A percentile compares a stretch with the other conserved stretches of the same genome.
Conservation (phyloP, 2,888 invertebrate genomes). For the Rhogogaster chlorosoma region DNA sequence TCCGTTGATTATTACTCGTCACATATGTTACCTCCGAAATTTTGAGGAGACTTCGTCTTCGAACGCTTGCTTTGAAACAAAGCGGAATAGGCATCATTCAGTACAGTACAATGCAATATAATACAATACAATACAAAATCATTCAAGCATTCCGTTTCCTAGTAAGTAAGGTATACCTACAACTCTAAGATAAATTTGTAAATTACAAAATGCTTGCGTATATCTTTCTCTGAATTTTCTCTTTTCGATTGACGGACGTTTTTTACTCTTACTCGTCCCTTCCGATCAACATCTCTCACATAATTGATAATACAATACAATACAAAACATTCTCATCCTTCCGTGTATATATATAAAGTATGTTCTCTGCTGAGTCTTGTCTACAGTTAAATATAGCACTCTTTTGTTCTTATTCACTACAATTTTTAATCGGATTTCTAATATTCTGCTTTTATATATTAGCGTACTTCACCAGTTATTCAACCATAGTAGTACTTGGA, state of each 20-base stretch:
- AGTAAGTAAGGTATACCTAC: slow-evolving; percentile 27
- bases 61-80: slow-evolving; percentile 28
- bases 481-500: background rate
- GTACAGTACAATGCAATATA: slow-evolving; percentile 18
- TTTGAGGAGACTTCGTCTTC: background rate
- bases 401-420: slow-evolving; percentile 8
- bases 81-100: slow-evolving; percentile 30
- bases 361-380: slow-evolving; percentile 20
- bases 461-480: slow-evolving; percentile 10
- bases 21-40: background rate
- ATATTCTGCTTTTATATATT: slow-evolving; percentile 6
- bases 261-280: slow-evolving; percentile 40
- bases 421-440: background rate
- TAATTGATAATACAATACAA: slow-evolving; percentile 9
- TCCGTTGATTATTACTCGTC: slow-evolving; percentile 51
- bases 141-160: slow-evolving; percentile 22
- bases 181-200: slow-evolving; percentile 37
- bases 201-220: slow-evolving; percentile 49
- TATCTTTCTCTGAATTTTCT: slow-evolving; percentile 34
- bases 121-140: slow-evolving; percentile 32
- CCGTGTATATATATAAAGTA: slow-evolving; percentile 35
- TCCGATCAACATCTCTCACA: background rate
- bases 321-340: slow-evolving; percentile 15
- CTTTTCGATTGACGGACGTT: slow-evolving; percentile 30
- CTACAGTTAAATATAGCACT: slow-evolving; percentile 34